Conservation (phyloP, 1,140 invertebrate species). For the Thereuonema tuberculata region DNA sequence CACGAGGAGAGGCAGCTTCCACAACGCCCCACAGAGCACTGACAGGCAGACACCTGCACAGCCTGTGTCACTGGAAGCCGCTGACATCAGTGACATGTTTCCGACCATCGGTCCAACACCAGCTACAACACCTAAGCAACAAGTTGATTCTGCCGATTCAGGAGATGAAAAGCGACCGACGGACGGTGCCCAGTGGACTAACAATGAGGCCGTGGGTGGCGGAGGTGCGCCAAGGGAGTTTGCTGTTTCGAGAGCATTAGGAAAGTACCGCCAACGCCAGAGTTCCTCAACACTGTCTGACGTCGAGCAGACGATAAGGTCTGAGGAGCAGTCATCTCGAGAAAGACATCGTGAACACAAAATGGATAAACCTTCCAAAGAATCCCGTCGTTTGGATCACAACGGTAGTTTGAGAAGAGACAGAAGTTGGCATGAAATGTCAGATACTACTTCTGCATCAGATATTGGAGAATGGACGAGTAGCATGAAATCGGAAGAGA, state of each 20-base stretch:
- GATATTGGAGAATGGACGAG: slow-evolving; percentile 5
- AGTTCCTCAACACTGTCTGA: slow-evolving; percentile 1
- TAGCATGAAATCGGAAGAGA: slow-evolving; percentile 6
- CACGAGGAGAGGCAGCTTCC: not conserved
- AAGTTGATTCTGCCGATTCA: not conserved
- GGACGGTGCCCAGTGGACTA: not conserved
- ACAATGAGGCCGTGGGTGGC: slow-evolving; percentile 34
- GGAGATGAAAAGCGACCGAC: not conserved
- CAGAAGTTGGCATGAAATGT: slow-evolving; percentile 1
- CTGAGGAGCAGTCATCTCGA: not conserved
- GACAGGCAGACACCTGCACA: not conserved
- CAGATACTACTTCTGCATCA: not conserved
- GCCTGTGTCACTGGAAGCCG: not conserved
- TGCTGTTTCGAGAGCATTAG: slow-evolving; percentile 62
- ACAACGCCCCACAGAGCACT: not conserved
- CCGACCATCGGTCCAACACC: not conserved
- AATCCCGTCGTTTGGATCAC: not conserved
- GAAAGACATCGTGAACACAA: not conserved
- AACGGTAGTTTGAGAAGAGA: not conserved
- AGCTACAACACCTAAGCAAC: not conserved
- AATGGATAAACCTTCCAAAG: not conserved
- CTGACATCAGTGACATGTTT: not conserved
- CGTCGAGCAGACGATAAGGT: not conserved
- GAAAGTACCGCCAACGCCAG: slow-evolving; percentile 62
- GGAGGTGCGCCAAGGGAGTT: slow-evolving; percentile 54